Base-by-base conservation (phyloP, 2,888 invertebrate genomes). In the Mesorhabditis spiculigera region DNA sequence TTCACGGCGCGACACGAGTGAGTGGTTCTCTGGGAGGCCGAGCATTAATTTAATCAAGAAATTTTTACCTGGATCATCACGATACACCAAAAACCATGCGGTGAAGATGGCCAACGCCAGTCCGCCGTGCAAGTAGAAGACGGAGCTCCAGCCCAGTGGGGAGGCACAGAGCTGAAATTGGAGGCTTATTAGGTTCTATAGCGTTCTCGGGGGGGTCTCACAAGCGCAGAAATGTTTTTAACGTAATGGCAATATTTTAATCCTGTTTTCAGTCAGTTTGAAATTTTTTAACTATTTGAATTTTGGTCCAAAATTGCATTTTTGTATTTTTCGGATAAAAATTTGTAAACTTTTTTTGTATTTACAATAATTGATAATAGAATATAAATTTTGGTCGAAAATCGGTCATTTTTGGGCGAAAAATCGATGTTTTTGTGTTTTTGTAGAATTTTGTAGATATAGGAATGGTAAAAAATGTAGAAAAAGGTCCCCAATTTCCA, bases 91-190 rank as follows among this genome's bases (percentile, higher is more conserved):
- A 43, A 69, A 71, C 78, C 78, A 85, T 5, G 71, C 28, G 2
- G 73, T 45, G 73, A 85, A 85, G 45, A 78, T 69, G 13, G 75
- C 63, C 5, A 82, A 43, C 16, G 76, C 79, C 65, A 85, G 76
- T 42, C 72, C 41, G 2, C 82, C 75, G 64, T 85, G 84, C n/a
- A 82, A 69, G 69, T 82, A 84, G 73, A 75, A 84, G 41, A 85
- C 82, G 0, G 83, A 76, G 63, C 77, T 71, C 85, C 85, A 85
- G 45, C 85, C 85, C 13, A 75, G 65, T 1, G 74, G 61, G 5
- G 82, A 80, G 0, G 74, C 72, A 69, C 84, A 84, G 4, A 84
- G 68, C 74, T 82, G 65, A 28, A 72, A 71, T 43, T 0, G 10
- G 28, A 43, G 58, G 42, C 13, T 28, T 50, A 6, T 42, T n/a